Evolutionary conservation across 2,113 vertebrate genomes (phyloP), one percentile per base, ranked within the genome.

Genomic region (Verasper variegatus): DNA sequence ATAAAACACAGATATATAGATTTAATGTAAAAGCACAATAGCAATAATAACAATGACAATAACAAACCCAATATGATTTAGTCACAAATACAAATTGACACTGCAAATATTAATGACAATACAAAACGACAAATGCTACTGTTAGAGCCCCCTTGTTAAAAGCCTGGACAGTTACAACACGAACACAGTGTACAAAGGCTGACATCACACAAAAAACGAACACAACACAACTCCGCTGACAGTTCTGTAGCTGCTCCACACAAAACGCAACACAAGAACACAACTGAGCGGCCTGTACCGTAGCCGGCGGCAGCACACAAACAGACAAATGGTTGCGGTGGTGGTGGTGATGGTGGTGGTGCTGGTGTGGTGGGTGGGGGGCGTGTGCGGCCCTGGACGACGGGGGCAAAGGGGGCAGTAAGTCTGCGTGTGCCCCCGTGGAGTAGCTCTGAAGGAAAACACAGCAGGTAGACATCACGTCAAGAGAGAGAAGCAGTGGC

Each of bases 401-500:
- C 20, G 91, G 91, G 59, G 92, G 91, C 76, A 94, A 80, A 60
- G 93, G 93, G 71, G 93, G 92, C 82, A 94, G 78, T 66, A 89
- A 89, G 71, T 92, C 93, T 88, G 88, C 71, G 17, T 89, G 54
- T 13, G 77, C 81, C 78, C 88, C 92, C n/a, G 91, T 68, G 23
- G 90, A 90, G 83, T 61, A 84, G 78, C 88, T 88, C 94, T 94
- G 85, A 74, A 80, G 83, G 76, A 78, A 86, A 66, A 91, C 59
- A 88, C 52, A 54, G 20, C 51, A 54, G 20, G 51, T 21, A 54
- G 20, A 54, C 9, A 21, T 54, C 9, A 54, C 51, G 20, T 54
- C 64, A 59, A 60, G 62, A 47, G 56, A 59, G 68, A 63, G 21
- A 31, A 58, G 26, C 24, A 66, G n/a, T 18, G 52, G 13, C 23